A percentile compares a stretch with the other conserved stretches of the same genome.
phyloP scores from a whole-genome alignment of 2,113 vertebrate genomes.

The Hippoglossus stenolepis region DNA sequence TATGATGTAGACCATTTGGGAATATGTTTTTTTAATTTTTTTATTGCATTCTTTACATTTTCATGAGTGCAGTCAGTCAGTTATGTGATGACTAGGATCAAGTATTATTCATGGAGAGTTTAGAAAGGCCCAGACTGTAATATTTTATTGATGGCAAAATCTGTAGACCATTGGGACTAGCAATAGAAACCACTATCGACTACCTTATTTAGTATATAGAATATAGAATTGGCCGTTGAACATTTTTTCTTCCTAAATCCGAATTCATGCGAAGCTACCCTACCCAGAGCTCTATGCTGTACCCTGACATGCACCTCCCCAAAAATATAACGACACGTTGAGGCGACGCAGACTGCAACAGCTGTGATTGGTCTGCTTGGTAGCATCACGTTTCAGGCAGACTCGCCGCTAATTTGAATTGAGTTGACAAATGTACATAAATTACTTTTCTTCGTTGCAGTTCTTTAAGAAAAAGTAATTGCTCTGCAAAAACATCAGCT shows the following conservation, averaged over 20 bases:
- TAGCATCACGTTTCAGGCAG: too few relatives aligned
- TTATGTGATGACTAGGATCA: conserved; percentile 23
- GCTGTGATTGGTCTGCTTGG: too few relatives aligned
- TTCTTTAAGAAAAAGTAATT: too few relatives aligned
- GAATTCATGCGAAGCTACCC: too few relatives aligned
- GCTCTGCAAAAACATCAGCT: too few relatives aligned
- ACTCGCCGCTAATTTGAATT: too few relatives aligned
- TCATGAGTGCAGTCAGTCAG: neutral
- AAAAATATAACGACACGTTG: too few relatives aligned
- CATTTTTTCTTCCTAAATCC: neutral
- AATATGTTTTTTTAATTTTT: conserved; percentile 14
- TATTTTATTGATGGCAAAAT: conserved; percentile 4
- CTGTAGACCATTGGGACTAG: neutral
- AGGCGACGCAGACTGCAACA: too few relatives aligned
- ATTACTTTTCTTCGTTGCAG: too few relatives aligned
- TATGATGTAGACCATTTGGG: conserved; percentile 15
- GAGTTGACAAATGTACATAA: too few relatives aligned
- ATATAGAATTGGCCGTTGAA: neutral
- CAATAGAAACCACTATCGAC: neutral
- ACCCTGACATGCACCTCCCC: too few relatives aligned
- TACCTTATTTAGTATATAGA: neutral
- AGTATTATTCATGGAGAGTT: conserved; percentile 34
- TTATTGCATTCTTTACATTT: conserved; percentile 29
- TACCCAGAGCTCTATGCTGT: too few relatives aligned
- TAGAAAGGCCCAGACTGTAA: conserved; percentile 11